phyloP scores from a whole-genome alignment of 2,113 vertebrate species.

The Syngnathus floridae region DNA sequence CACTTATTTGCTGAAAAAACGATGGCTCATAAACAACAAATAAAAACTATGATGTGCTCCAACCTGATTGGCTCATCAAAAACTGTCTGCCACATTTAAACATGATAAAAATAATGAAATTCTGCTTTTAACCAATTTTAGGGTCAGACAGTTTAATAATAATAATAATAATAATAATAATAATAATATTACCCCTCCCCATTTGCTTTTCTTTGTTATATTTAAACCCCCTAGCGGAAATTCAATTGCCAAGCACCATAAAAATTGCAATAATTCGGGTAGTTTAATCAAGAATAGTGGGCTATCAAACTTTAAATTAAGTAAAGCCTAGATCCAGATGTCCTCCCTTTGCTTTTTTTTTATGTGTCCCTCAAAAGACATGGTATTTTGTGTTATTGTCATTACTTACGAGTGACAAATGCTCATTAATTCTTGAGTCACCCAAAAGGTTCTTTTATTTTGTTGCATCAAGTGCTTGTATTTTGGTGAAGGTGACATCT shows the following conservation, averaged over 20 bases:
- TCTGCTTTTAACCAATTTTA: too few relatives aligned
- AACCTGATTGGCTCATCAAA: too few relatives aligned
- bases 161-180: too few relatives aligned
- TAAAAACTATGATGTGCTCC: too few relatives aligned
- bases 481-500: background rate
- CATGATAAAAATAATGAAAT: too few relatives aligned
- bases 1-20: background rate
- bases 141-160: too few relatives aligned
- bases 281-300: conserved; percentile 53
- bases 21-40: too few relatives aligned
- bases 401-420: conserved; percentile 30
- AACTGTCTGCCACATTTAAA: too few relatives aligned
- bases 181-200: too few relatives aligned
- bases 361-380: conserved; percentile 46
- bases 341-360: conserved; percentile 23
- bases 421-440: background rate
- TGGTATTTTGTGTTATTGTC: conserved; percentile 1
- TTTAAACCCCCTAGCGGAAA: background rate
- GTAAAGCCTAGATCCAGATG: conserved; percentile 65
- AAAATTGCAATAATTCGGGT: background rate
- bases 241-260: background rate
- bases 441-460: background rate
- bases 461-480: background rate
- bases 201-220: too few relatives aligned
- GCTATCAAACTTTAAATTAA: conserved; percentile 67